These are phyloP conservation scores for Drosophila burlai DNA, from an alignment of 1,140 invertebrate species.

Conservation along the genomic window DNA sequence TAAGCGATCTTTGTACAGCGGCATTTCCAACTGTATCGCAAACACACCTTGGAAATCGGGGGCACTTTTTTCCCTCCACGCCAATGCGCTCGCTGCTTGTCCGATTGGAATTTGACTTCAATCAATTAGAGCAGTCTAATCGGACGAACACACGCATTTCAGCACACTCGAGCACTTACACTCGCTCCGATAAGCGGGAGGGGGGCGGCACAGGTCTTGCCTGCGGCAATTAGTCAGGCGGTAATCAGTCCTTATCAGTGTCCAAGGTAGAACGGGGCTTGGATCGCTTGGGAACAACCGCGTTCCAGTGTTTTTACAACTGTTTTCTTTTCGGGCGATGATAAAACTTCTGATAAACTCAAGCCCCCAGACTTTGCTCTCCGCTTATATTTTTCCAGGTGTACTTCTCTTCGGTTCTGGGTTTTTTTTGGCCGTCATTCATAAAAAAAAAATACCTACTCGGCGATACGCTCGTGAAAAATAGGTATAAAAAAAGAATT, in stretches of 20 bases:
- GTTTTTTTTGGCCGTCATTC: constrained; percentile 26
- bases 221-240: constrained; percentile 62
- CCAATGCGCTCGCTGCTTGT: constrained; percentile 1
- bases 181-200: constrained; percentile 35
- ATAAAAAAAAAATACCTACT: constrained; percentile 28
- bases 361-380: constrained; percentile 62
- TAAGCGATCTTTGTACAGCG: constrained; percentile 17
- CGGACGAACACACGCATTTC: constrained; percentile 43
- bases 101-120: constrained; percentile 70
- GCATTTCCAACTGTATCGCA: constrained; percentile 5
- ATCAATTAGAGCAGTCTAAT: constrained; percentile 71
- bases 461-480: constrained; percentile 18
- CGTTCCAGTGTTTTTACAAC: constrained; percentile 42
- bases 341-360: constrained; percentile 69
- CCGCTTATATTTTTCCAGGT: constrained; percentile 17
- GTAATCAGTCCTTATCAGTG: constrained; percentile 52
- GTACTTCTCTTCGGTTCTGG: background rate
- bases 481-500: background rate
- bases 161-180: constrained; percentile 25
- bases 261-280: constrained; percentile 1
- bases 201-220: constrained; percentile 48
- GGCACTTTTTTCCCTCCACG: constrained; percentile 12
- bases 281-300: constrained; percentile 20
- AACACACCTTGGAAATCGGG: constrained; percentile 21
- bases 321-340: constrained; percentile 29